A percentile compares a stretch with the other conserved stretches of the same genome.
These are phyloP conservation scores for Spodoptera picta DNA, from an alignment of 2,888 invertebrate species.

Conservation along the genomic window DNA sequence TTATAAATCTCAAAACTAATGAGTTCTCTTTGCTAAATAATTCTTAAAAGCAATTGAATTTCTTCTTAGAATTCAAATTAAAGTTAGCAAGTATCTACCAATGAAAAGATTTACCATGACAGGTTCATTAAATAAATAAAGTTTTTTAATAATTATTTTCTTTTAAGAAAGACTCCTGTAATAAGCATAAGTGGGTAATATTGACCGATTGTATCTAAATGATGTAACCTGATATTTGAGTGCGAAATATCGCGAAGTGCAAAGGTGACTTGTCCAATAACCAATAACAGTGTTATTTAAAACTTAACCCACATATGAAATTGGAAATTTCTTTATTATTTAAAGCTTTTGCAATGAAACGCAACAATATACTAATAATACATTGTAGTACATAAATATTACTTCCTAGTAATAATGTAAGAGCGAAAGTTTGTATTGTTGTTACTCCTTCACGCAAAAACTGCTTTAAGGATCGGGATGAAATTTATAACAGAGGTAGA, in stretches of 20 bases:
- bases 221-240: conserved; percentile 39
- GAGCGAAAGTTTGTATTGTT: too few species aligned
- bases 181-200: conserved; percentile 26
- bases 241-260: conserved; percentile 35
- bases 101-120: neutral
- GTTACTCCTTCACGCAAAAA: too few species aligned
- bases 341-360: too few species aligned
- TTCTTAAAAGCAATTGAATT: too few species aligned
- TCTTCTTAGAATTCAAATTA: neutral
- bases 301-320: neutral
- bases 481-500: too few species aligned
- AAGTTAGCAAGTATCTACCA: neutral
- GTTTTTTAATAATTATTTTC: conserved; percentile 2
- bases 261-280: conserved; percentile 36
- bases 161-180: conserved; percentile 9
- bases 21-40: too few species aligned
- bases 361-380: too few species aligned
- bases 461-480: too few species aligned
- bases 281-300: conserved; percentile 9
- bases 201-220: conserved; percentile 37
- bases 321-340: neutral
- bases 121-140: neutral
- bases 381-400: too few species aligned
- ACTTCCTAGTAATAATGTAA: too few species aligned
- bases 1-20: too few species aligned